phyloP scores from a whole-genome alignment of 2,113 vertebrate species.

The Nematolebias whitei region DNA sequence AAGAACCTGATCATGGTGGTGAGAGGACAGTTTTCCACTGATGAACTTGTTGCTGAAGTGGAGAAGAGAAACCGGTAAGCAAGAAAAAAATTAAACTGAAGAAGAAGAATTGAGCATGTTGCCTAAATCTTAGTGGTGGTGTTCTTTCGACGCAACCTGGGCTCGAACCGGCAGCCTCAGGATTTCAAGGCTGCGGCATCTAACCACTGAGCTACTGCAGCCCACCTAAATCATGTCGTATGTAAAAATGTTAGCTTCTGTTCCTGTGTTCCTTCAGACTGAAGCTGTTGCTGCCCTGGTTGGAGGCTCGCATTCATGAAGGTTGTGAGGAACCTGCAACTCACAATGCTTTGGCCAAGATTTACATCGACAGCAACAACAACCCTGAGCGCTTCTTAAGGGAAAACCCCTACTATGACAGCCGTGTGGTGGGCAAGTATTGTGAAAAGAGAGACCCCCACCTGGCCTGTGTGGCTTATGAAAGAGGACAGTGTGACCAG shows the following conservation, averaged over 20 bases:
- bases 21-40: conserved; percentile 97
- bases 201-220: too few relatives aligned
- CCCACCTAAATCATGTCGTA: too few relatives aligned
- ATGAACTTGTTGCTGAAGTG: conserved; percentile 97
- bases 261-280: conserved; percentile 87
- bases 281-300: conserved; percentile 95
- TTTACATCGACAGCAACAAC: conserved; percentile 99
- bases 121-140: too few relatives aligned
- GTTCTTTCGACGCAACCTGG: too few relatives aligned
- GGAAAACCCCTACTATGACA: conserved; percentile 97
- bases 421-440: conserved; percentile 97
- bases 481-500: conserved; percentile 96
- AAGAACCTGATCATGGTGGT: conserved; percentile 98
- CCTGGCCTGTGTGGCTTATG: conserved; percentile 97
- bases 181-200: too few relatives aligned
- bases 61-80: conserved; percentile 96
- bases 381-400: conserved; percentile 96
- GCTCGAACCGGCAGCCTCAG: too few relatives aligned
- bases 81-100: conserved; percentile 4
- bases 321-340: conserved; percentile 98
- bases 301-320: conserved; percentile 97
- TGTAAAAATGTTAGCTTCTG: conserved; percentile 2
- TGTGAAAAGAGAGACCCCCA: conserved; percentile 99
- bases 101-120: not conserved
- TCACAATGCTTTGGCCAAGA: conserved; percentile 97